Conservation (phyloP, 2,888 invertebrate species). For the Dryobotodes eremita region DNA sequence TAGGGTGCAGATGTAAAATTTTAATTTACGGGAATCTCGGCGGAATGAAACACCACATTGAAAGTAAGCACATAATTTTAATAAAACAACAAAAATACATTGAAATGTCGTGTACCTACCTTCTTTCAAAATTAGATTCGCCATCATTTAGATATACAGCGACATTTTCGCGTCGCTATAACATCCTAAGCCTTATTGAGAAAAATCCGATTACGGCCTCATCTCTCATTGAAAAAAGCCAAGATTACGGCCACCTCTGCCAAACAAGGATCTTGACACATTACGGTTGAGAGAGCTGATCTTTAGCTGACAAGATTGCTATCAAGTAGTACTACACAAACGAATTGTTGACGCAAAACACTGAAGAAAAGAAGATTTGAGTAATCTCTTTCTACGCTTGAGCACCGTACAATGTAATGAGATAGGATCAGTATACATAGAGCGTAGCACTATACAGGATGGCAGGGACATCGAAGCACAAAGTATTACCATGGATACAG, state of each 20-base stretch:
- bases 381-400: slow-evolving; percentile 31
- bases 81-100: not conserved
- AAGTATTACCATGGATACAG: no score
- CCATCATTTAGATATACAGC: not conserved
- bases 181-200: slow-evolving; percentile 8
- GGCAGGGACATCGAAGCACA: no score
- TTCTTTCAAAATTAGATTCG: not conserved
- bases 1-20: no score
- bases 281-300: slow-evolving; percentile 29
- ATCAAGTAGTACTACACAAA: slow-evolving; percentile 25
- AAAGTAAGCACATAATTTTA: not conserved
- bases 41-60: no score
- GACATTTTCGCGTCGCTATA: not conserved
- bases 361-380: slow-evolving; percentile 21
- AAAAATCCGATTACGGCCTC: slow-evolving; percentile 26
- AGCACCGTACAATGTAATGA: slow-evolving; percentile 10
- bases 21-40: not conserved
- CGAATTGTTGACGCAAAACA: slow-evolving; percentile 48
- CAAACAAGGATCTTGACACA: slow-evolving; percentile 10
- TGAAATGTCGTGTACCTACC: no score
- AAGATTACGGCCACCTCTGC: slow-evolving; percentile 7
- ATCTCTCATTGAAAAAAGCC: not conserved
- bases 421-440: slow-evolving; percentile 18
- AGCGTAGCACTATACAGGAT: not conserved
- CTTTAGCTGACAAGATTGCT: slow-evolving; percentile 35